Evolutionary conservation across 2,113 vertebrate species (phyloP).

Genomic region (Myotis yumanensis): DNA sequence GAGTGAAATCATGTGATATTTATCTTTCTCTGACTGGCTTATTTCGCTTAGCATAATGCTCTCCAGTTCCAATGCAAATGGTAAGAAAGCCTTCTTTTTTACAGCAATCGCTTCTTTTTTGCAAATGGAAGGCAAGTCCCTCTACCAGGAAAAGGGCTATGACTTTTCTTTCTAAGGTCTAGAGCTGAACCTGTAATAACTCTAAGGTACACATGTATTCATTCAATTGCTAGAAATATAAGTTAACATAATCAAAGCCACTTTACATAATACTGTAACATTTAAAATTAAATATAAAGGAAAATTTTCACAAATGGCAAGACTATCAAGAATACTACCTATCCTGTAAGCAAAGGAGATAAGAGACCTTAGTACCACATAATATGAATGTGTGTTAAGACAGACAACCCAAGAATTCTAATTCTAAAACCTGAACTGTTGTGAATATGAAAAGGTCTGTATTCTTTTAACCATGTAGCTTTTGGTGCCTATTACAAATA

Average conservation of each 20-base stretch:
- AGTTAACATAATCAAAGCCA: neutral
- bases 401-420: neutral
- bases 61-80: no score
- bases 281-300: constrained; percentile 17
- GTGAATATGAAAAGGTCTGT: neutral
- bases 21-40: no score
- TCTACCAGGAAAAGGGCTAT: neutral
- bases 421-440: neutral
- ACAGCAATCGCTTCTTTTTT: neutral
- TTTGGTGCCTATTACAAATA: neutral
- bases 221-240: neutral
- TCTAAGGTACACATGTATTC: neutral
- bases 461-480: neutral
- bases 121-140: neutral
- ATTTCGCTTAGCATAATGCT: no score
- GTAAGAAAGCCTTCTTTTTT: no score
- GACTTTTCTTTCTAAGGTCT: neutral
- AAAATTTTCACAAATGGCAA: neutral
- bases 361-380: neutral
- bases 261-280: neutral
- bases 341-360: neutral
- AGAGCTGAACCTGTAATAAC: neutral
- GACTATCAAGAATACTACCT: neutral
- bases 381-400: neutral
- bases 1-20: no score